Evolutionary conservation across 2,888 invertebrate genomes (phyloP).

Genomic region (Epirrhoe tristata): DNA sequence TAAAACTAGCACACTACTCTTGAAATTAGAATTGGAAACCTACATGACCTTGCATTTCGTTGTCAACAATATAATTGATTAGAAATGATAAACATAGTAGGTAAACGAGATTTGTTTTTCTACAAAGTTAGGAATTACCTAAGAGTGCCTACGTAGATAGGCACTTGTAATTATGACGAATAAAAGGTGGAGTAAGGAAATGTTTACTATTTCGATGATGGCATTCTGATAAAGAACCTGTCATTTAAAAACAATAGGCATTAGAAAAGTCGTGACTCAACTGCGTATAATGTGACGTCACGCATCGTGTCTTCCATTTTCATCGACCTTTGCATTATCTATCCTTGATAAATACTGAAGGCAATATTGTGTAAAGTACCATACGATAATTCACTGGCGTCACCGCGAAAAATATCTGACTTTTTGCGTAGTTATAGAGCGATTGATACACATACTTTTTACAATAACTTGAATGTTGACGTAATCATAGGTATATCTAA

Average conservation of each 20-base stretch:
- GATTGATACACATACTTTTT: conserved; percentile 13
- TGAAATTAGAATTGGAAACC: background rate
- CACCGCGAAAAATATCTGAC: conserved; percentile 41
- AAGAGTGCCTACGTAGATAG: background rate
- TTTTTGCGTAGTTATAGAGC: conserved; percentile 36
- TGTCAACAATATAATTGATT: conserved; percentile 13
- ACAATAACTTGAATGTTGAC: background rate
- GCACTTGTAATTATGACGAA: conserved; percentile 18
- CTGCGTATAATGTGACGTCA: conserved; percentile 41
- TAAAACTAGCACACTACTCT: background rate
- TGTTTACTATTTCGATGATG: conserved; percentile 31
- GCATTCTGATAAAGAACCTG: conserved; percentile 24
- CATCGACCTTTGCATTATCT: conserved; percentile 41
- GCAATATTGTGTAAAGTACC: conserved; percentile 34
- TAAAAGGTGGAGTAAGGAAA: conserved; percentile 26
- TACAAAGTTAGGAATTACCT: conserved; percentile 7
- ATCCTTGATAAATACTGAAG: conserved; percentile 37
- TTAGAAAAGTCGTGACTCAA: conserved; percentile 42
- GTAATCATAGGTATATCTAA: background rate
- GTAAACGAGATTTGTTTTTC: conserved; percentile 9
- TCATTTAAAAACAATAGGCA: conserved; percentile 30
- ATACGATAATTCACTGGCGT: conserved; percentile 36
- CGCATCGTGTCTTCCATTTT: conserved; percentile 42
- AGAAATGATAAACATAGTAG: conserved; percentile 1
- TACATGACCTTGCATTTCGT: conserved; percentile 1